Percentiles rank a stretch among this genome's conserved stretches.
Conservation (phyloP, 2,888 invertebrate genomes). For the Digitonthophagus gazella region DNA sequence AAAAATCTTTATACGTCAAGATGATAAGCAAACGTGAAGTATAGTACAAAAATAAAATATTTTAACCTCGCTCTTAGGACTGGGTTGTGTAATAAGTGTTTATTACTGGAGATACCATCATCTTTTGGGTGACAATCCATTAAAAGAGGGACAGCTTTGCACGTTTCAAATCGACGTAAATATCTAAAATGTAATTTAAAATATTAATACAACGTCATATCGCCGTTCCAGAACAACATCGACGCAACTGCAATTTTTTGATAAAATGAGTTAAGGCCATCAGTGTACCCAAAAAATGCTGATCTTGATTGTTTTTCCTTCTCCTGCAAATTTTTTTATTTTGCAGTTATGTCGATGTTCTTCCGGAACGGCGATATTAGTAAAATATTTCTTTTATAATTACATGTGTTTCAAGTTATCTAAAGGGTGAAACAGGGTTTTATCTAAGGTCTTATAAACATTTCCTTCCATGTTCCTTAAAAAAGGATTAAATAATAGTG, state of each 20-base stretch:
- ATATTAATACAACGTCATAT: no score
- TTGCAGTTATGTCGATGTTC: no score
- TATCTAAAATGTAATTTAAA: conserved; percentile 49
- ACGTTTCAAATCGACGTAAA: conserved; percentile 60
- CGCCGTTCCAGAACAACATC: no score
- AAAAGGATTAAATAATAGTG: conserved; percentile 16
- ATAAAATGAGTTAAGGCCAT: no score
- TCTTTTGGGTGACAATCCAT: conserved; percentile 59
- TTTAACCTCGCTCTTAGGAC: conserved; percentile 55
- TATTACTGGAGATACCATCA: conserved; percentile 60
- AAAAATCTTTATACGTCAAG: no score
- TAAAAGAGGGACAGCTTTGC: conserved; percentile 56
- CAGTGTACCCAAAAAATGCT: no score
- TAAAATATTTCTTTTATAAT: conserved; percentile 38
- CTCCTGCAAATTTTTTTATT: no score
- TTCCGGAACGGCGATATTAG: no score
- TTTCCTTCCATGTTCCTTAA: conserved; percentile 44
- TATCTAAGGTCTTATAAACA: conserved; percentile 48
- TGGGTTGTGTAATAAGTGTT: conserved; percentile 59
- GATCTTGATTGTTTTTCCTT: no score
- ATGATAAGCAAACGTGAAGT: neutral
- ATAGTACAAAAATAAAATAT: neutral
- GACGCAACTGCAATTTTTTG: no score
- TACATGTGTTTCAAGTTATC: conserved; percentile 52
- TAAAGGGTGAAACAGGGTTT: conserved; percentile 48